These are phyloP conservation scores for Daktulosphaira vitifoliae DNA, from an alignment of 1,140 invertebrate species.

Conservation along the genomic window DNA sequence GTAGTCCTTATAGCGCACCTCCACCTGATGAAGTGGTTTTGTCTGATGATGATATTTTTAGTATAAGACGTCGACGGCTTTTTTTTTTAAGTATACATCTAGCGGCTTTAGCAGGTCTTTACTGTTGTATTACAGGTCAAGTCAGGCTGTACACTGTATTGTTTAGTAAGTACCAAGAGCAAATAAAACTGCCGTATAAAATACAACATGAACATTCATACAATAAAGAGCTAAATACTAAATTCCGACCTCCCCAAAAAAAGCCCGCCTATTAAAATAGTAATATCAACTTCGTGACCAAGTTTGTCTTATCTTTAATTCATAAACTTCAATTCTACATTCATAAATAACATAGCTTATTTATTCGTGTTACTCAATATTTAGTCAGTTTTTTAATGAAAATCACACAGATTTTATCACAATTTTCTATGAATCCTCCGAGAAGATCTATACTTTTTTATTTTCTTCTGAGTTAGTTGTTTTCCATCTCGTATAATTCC, in stretches of 20 bases:
- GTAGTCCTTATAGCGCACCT: slow-evolving; percentile 33
- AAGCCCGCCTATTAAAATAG: not conserved
- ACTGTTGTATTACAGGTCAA: slow-evolving; percentile 34
- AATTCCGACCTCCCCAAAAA: not conserved
- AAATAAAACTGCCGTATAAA: not conserved
- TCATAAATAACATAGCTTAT: too few species aligned
- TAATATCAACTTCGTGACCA: not conserved
- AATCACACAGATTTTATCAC: too few species aligned
- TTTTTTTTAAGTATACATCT: slow-evolving; percentile 35
- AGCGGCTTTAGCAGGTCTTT: slow-evolving; percentile 30
- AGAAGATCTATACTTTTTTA: too few species aligned
- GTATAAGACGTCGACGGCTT: slow-evolving; percentile 31
- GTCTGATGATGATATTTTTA: slow-evolving; percentile 20
- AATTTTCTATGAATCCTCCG: too few species aligned
- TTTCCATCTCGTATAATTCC: too few species aligned
- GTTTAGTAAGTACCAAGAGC: slow-evolving; percentile 31
- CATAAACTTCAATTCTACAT: too few species aligned
- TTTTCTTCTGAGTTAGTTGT: too few species aligned
- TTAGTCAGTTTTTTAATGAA: too few species aligned
- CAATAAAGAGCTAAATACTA: too few species aligned
- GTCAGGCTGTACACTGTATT: slow-evolving; percentile 34
- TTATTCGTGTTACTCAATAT: too few species aligned
- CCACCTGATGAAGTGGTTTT: slow-evolving; percentile 30
- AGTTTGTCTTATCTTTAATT: too few species aligned
- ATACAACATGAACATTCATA: too few species aligned